Evolutionary conservation across 2,888 invertebrate species (phyloP).

Genomic region (Imbricaverruca yamaguchii): DNA sequence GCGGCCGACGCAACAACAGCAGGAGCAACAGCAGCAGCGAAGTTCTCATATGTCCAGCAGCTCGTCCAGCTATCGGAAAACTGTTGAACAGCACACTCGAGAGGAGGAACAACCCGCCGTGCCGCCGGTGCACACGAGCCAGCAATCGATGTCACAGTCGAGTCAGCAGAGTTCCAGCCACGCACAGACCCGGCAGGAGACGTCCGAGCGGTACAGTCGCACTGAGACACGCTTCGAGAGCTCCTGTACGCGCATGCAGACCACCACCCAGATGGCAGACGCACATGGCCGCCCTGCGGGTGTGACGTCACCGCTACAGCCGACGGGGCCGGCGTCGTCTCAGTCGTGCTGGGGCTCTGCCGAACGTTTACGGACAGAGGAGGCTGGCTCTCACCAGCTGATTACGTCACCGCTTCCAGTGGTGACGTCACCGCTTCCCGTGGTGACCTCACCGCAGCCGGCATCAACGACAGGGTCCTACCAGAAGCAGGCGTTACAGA

Average conservation of each 20-base stretch:
- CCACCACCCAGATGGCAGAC: constrained; percentile 25
- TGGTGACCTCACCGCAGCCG: neutral
- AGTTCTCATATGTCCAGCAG: neutral
- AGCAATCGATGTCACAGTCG: no score
- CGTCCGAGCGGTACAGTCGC: constrained; percentile 18
- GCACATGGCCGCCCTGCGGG: neutral
- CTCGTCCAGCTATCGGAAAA: neutral
- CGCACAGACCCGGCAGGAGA: neutral
- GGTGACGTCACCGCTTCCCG: neutral
- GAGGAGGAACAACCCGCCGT: no score
- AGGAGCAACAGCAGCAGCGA: neutral
- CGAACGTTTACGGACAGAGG: neutral
- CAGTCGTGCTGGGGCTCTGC: neutral
- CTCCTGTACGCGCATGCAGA: constrained; percentile 33
- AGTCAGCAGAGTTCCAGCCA: no score
- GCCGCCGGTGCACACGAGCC: no score
- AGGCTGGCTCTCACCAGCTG: neutral
- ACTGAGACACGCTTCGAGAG: constrained; percentile 23
- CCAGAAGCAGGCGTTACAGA: no score
- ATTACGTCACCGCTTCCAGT: neutral
- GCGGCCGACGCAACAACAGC: no score
- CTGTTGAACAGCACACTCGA: no score
- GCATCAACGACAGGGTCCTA: no score
- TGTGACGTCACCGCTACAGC: neutral
- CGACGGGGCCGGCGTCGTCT: neutral